These are phyloP conservation scores for Plebejus anna DNA, from an alignment of 2,888 invertebrate species.

Conservation along the genomic window DNA sequence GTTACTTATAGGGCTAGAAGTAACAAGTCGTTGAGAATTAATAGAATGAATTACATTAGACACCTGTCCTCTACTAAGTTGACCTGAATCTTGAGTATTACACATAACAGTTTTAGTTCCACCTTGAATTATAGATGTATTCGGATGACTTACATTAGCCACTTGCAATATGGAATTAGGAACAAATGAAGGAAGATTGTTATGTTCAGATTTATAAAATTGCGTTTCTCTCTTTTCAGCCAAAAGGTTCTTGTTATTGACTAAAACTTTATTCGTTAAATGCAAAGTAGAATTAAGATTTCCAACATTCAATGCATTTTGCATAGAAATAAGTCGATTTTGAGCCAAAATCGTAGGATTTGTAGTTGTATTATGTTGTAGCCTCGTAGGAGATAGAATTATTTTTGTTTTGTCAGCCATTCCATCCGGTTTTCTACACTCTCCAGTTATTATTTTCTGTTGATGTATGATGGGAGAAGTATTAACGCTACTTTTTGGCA, in stretches of 20 bases:
- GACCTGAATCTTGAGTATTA: constrained; percentile 54
- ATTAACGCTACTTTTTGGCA: constrained; percentile 51
- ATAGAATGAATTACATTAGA: constrained; percentile 67
- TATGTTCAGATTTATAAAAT: constrained; percentile 58
- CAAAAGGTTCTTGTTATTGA: constrained; percentile 56
- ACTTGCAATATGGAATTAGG: constrained; percentile 64
- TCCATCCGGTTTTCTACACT: constrained; percentile 57
- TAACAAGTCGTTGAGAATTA: constrained; percentile 59
- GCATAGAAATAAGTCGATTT: constrained; percentile 70
- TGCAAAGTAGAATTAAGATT: constrained; percentile 60
- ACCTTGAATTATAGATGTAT: constrained; percentile 60
- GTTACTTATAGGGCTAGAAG: constrained; percentile 56
- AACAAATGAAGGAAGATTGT: constrained; percentile 50
- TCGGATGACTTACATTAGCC: constrained; percentile 53
- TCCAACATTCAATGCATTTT: constrained; percentile 61
- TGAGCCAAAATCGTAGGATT: constrained; percentile 69
- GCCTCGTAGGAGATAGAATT: constrained; percentile 62
- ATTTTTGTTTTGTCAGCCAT: constrained; percentile 62
- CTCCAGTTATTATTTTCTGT: constrained; percentile 62
- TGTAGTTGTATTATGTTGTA: constrained; percentile 50
- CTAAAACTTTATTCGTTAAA: constrained; percentile 61
- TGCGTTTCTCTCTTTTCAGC: constrained; percentile 61
- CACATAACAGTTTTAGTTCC: constrained; percentile 56
- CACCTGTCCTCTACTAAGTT: constrained; percentile 53
- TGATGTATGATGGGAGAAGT: constrained; percentile 54